Evolutionary conservation across 1,140 invertebrate species (phyloP).

Genomic region (Archivesica marissinica): DNA sequence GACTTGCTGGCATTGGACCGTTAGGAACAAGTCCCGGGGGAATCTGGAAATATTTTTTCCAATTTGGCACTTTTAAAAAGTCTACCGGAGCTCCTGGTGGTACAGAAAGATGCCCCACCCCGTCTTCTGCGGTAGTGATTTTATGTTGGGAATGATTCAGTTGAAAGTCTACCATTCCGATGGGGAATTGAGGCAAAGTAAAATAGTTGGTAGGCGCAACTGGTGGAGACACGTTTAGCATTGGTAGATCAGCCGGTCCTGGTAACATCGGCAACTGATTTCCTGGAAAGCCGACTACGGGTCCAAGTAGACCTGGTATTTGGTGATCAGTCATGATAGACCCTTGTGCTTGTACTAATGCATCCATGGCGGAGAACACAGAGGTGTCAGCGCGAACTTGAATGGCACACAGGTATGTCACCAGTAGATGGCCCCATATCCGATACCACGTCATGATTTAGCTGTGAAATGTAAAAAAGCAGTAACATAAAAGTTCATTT

Average conservation of each 20-base stretch:
- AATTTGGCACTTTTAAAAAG: background rate
- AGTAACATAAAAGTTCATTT: no score
- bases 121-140: background rate
- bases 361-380: background rate
- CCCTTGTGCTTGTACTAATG: background rate
- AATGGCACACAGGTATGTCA: background rate
- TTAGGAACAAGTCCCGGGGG: background rate
- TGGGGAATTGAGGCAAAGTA: slow-evolving; percentile 35
- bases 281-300: background rate
- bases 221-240: slow-evolving; percentile 18
- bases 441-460: slow-evolving; percentile 11
- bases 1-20: background rate
- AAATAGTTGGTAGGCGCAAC: background rate
- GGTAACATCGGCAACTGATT: background rate
- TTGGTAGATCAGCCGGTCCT: background rate
- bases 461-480: background rate
- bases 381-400: background rate
- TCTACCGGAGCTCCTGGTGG: slow-evolving; percentile 5
- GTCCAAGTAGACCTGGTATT: background rate
- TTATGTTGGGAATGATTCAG: background rate
- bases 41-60: background rate
- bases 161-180: slow-evolving; percentile 36
- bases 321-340: background rate
- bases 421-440: background rate
- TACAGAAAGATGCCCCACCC: background rate